A percentile compares a stretch with the other conserved stretches of the same genome.
These are phyloP conservation scores for Neotoxoptera formosana DNA, from an alignment of 1,140 invertebrate species.

Conservation along the genomic window DNA sequence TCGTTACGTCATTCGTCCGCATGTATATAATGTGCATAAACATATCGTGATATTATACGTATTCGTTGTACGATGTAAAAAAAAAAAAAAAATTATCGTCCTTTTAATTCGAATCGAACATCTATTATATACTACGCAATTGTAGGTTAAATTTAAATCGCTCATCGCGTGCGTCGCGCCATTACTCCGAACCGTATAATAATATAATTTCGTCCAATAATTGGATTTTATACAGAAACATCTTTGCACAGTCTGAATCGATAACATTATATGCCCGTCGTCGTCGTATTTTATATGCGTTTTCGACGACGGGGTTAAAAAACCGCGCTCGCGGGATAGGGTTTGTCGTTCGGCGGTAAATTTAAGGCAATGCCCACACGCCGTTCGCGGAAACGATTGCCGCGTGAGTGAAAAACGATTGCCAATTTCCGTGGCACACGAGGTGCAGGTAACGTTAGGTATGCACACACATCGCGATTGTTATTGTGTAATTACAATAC, in stretches of 20 bases:
- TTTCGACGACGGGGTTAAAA: too few species aligned
- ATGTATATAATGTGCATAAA: not conserved
- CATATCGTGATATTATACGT: not conserved
- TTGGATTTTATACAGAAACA: slow-evolving; percentile 18
- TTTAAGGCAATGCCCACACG: not conserved
- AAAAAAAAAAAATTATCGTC: not conserved
- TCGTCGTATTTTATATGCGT: not conserved
- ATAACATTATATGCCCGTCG: not conserved
- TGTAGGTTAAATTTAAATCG: not conserved
- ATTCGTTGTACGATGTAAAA: not conserved
- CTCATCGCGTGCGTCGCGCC: not conserved
- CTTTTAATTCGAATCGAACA: not conserved
- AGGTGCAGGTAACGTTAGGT: too few species aligned
- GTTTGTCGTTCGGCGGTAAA: not conserved
- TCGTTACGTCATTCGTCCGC: not conserved
- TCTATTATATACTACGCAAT: not conserved
- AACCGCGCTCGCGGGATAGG: not conserved
- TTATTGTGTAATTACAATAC: not conserved
- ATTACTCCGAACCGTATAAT: not conserved
- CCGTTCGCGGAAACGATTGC: not conserved
- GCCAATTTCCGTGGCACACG: not conserved
- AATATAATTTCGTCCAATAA: not conserved
- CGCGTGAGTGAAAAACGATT: not conserved
- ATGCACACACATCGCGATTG: too few species aligned
- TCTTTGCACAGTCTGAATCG: not conserved